Evolutionary conservation across 2,113 vertebrate species (phyloP), one percentile per base, ranked within the genome.

Genomic region (Rhynchomys soricoides): DNA sequence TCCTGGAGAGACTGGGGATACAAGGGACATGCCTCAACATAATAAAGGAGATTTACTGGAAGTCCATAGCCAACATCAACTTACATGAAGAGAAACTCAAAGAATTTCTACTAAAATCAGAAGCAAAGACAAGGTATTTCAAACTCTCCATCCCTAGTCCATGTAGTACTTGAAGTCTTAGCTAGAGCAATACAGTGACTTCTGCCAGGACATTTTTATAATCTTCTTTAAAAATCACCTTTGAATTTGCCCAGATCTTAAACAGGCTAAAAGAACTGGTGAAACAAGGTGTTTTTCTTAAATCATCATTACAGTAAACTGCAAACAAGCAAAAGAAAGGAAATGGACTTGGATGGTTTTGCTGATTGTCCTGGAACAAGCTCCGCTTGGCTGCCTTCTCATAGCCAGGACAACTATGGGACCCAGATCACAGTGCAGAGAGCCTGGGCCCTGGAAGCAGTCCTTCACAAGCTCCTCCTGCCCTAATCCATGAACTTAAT

Each of bases 401-500:
- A 70, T n/a, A 85, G 70, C 78, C 74, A 17, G n/a, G 87, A 50
- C 1, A 4, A 55, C 6, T 40, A 89, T 21, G 74, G 73, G 3
- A 96, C 95, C 34, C 77, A 78, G 37, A 95, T 83, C 64, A 7
- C 12, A 52, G 1, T 62, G 22, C 70, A n/a, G 82, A 90, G 95
- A 92, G 90, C 77, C 64, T n/a, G 62, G 81, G 77, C 77, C 50
- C 95, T 96, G 92, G 85, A 86, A 98, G 97, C 94, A 31, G 52
- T 43, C 40, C 89, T 98, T 97, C 96, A 92, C 96, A 96, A 43
- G 21, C 95, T 88, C 91, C 86, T 86, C 91, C 96, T 91, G 31
- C 91, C 78, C 90, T 96, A 97, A 97, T 97, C 96, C 96, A 86
- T 40, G 97, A 96, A 93, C 73, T 89, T 95, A 97, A 98, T 64